Base-by-base conservation (phyloP, 2,113 vertebrate genomes). In the Trichomycterus rosablanca region DNA sequence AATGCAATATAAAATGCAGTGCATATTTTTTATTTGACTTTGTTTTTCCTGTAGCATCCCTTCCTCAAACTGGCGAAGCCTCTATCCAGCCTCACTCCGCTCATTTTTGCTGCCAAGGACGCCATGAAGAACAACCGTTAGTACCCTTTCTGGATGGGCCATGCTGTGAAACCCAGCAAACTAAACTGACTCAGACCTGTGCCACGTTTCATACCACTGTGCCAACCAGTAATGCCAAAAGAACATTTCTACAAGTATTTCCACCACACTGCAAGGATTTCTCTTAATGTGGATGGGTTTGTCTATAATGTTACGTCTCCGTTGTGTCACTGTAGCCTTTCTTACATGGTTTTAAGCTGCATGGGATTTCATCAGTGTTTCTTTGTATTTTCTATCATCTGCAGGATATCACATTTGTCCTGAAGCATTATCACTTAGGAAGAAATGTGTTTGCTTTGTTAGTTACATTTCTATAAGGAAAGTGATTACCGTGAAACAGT, bases 101-200 rank as follows among this genome's bases (percentile, higher is more conserved):
- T 98, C 76, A 98, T 98, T 79, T 80, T 98, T 85, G 96, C 96
- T 72, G 93, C 96, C 86, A 98, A 98, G 90, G 96, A 98, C 68
- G 95, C 94, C 66, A 97, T 98, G 95, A 98, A 97, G 89, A 94
- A 90, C 84, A 97, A 89, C 80, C 96, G 93, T 82, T 98, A 97
- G 81, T 6, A 28, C 45, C n/a, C 6, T 48, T 7, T 6, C 16
- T 6, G 4, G 20, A 51, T 14, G 16, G 44, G 10, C 19, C 44
- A 39, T 40, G 46, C 32, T 45, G 5, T 15, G 19, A 14, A 48
- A 15, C 22, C 3, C 23, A 24, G 14, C 19, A 9, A 12, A n/a
- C 46, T 51, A 30, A 66, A 66, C 7, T 32, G 62, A 55, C 58
- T 58, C 42, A 0, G 11, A 49, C 45, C 63, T 67, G 54, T 49